Base-by-base conservation (phyloP, 2,113 vertebrate species). In the Thomomys bottae region DNA sequence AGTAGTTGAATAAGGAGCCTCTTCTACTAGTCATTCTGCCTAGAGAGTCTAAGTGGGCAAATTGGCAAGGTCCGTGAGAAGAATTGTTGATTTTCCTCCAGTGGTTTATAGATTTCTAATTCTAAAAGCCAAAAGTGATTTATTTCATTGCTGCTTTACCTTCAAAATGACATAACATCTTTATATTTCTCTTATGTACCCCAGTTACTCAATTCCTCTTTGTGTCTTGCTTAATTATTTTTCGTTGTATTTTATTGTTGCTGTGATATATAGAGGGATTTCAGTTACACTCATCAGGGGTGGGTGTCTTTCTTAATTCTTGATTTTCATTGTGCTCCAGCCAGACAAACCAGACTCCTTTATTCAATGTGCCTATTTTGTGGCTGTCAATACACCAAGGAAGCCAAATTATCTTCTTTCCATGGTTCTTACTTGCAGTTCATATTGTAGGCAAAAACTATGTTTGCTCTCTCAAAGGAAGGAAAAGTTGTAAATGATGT, bases 81-180 rank as follows among this genome's bases (percentile, higher is more conserved):
- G 20, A 34, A 12, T 54, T 54, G 12, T 40, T 28, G 34, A 17
- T 18, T 1, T 8, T 57, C 6, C 3, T 88, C 12, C 5, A 40
- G 54, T 5, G 1, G 12, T 38, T 61, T 59, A 34, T 30, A 36
- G 21, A n/a, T 28, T 38, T 75, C 12, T 34, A 76, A 18, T 32
- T 67, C 23, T 76, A 40, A 89, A 86, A 70, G 24, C 7, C 49
- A 88, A 88, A 90, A 32, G 34, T 54, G 2, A 24, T 57, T 1
- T 54, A 54, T 17, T 54, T 15, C 12, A 17, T 54, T 4, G 54
- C 21, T 71, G 34, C 15, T 80, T 34, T 84, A 36, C 5, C 49
- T 92, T 87, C 84, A 94, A 80, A 87, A 81, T 76, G 7, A 8
- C 21, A 92, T 70, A 45, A 36, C 11, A 54, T 54, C 49, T 54